A percentile compares a stretch with the other conserved stretches of the same genome.
These are phyloP conservation scores for Coregonus ussuriensis DNA, from an alignment of 2,797 vertebrate genomes.

Conservation along the genomic window DNA sequence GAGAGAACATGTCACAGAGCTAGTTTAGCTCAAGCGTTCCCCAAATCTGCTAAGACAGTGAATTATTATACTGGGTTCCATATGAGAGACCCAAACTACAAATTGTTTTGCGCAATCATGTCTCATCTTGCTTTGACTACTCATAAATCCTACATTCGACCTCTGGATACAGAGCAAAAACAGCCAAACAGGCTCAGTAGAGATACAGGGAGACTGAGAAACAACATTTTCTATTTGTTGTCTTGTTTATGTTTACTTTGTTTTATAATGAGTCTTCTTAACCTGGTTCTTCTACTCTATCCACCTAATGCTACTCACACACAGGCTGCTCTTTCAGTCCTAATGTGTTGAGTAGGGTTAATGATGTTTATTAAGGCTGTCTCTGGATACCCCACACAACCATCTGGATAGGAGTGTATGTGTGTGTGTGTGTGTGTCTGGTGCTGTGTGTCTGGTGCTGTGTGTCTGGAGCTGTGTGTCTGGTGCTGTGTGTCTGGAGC, in stretches of 20 bases:
- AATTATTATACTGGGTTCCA: background rate
- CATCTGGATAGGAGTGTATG: background rate
- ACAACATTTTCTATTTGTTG: background rate
- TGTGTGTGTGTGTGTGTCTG: background rate
- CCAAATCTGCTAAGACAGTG: background rate
- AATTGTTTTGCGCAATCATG: background rate
- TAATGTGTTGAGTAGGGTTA: background rate
- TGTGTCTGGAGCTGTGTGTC: too few species aligned
- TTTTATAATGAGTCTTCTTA: background rate
- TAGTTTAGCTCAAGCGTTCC: background rate
- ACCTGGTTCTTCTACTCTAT: too few species aligned
- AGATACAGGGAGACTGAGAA: too few species aligned
- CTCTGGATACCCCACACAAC: background rate
- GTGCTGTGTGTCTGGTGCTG: background rate
- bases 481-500: too few species aligned
- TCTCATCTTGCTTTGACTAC: background rate
- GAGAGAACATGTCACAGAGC: background rate
- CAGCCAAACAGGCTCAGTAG: background rate
- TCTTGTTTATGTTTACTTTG: background rate
- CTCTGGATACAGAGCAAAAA: background rate
- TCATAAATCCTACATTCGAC: background rate
- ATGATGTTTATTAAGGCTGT: background rate
- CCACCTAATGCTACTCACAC: too few species aligned
- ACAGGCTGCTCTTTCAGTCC: background rate
- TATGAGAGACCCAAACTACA: background rate